Evolutionary conservation across 2,113 vertebrate genomes (phyloP).

Genomic region (Lucifuga dentata): DNA sequence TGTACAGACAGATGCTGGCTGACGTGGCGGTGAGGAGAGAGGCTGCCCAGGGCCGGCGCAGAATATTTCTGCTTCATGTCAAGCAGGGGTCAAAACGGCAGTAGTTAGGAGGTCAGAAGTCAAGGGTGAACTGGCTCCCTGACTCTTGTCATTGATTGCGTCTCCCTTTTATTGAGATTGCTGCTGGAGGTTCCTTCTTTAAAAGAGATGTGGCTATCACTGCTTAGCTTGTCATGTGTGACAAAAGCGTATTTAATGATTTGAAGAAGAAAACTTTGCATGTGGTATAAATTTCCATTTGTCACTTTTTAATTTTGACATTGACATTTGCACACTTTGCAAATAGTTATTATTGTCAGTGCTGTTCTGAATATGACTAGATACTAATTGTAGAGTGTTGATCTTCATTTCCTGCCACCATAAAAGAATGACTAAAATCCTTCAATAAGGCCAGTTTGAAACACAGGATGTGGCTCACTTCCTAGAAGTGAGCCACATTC

Average conservation of each 20-base stretch:
- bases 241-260: neutral
- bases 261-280: neutral
- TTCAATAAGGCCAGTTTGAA: too few species aligned
- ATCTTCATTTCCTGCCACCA: too few species aligned
- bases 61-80: constrained; percentile 23
- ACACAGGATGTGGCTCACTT: too few species aligned
- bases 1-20: constrained; percentile 22
- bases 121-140: constrained; percentile 5
- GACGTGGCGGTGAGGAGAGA: neutral
- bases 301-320: too few species aligned
- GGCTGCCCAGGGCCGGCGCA: neutral
- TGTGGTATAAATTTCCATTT: neutral
- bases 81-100: constrained; percentile 33
- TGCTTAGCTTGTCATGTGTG: neutral
- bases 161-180: neutral
- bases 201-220: neutral
- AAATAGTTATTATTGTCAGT: too few species aligned
- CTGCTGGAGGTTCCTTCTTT: neutral
- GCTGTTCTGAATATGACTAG: too few species aligned
- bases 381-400: too few species aligned
- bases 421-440: too few species aligned
- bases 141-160: neutral
- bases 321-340: too few species aligned
- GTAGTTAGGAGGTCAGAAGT: constrained; percentile 22
- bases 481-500: too few species aligned